Percentiles rank a stretch among this genome's conserved stretches.
These are phyloP conservation scores for Apomyelois bistriatella DNA, from an alignment of 2,888 invertebrate genomes.

Conservation along the genomic window DNA sequence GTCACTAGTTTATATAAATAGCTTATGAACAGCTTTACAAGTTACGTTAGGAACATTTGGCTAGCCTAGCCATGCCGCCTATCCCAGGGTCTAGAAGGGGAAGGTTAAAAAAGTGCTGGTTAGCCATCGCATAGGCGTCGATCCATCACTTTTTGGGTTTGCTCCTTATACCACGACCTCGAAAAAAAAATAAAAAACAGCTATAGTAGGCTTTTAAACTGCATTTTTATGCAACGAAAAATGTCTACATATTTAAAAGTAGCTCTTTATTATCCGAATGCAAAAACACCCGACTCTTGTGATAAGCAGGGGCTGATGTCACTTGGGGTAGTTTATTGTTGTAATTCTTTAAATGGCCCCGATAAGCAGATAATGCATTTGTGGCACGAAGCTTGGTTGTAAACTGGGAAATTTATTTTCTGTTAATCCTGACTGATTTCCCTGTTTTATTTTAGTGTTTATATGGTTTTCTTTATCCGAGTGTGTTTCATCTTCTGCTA, in stretches of 20 bases:
- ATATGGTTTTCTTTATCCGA: too few species aligned
- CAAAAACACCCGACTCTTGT: neutral
- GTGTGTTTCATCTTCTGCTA: too few species aligned
- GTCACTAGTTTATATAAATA: too few species aligned
- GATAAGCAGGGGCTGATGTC: constrained; percentile 3
- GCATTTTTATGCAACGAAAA: neutral
- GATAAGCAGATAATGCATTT: constrained; percentile 9
- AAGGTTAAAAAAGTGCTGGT: too few species aligned
- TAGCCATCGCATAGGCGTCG: too few species aligned
- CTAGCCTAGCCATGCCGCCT: too few species aligned
- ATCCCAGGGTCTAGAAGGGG: too few species aligned
- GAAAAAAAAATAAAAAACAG: too few species aligned
- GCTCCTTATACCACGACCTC: too few species aligned
- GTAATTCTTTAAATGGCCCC: constrained; percentile 7
- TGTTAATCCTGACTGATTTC: neutral
- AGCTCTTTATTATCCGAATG: neutral
- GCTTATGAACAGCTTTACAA: too few species aligned
- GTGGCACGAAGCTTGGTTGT: constrained; percentile 1
- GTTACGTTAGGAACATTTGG: too few species aligned
- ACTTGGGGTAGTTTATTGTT: constrained; percentile 1
- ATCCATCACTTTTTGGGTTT: too few species aligned
- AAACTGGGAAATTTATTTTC: neutral
- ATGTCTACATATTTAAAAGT: neutral
- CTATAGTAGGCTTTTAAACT: neutral
- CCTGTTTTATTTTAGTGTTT: neutral